A percentile compares a stretch with the other conserved stretches of the same genome.
phyloP scores from a whole-genome alignment of 92 coral and sea anemone genomes.

The Porites rus region DNA sequence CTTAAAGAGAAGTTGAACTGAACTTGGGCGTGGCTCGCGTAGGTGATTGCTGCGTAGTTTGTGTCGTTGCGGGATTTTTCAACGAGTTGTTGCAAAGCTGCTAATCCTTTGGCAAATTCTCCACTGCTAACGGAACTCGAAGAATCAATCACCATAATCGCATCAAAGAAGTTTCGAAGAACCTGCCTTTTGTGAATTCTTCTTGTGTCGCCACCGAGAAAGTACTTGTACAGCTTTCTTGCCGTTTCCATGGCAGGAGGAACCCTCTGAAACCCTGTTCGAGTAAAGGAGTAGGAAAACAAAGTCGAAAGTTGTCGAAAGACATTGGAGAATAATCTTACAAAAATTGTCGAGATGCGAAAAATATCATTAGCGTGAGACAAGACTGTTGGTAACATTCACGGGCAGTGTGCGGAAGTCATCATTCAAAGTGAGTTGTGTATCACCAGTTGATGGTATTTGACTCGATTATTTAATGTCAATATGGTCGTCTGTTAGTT shows the following conservation, averaged over 20 bases:
- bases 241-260: slow-evolving; percentile 72
- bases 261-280: slow-evolving; percentile 50
- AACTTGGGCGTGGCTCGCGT: slow-evolving; percentile 73
- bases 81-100: slow-evolving; percentile 61
- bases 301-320: neutral
- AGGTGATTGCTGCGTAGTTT: slow-evolving; percentile 74
- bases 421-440: too few relatives aligned
- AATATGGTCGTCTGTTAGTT: too few relatives aligned
- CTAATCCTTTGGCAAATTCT: slow-evolving; percentile 65
- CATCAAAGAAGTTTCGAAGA: slow-evolving; percentile 68
- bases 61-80: slow-evolving; percentile 65
- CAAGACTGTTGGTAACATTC: too few relatives aligned
- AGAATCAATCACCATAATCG: slow-evolving; percentile 71
- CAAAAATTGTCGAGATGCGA: neutral
- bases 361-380: too few relatives aligned
- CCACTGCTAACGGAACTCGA: slow-evolving; percentile 80
- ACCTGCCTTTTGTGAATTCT: slow-evolving; percentile 53
- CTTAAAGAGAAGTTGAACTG: slow-evolving; percentile 66
- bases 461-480: too few relatives aligned
- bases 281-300: too few relatives aligned
- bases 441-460: too few relatives aligned
- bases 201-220: slow-evolving; percentile 60
- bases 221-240: slow-evolving; percentile 62
- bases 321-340: neutral
- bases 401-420: too few relatives aligned